Percentiles rank a stretch among this genome's conserved stretches.
These are phyloP conservation scores for Loriculus beryllinus DNA, from an alignment of 2,797 vertebrate genomes.

Conservation along the genomic window DNA sequence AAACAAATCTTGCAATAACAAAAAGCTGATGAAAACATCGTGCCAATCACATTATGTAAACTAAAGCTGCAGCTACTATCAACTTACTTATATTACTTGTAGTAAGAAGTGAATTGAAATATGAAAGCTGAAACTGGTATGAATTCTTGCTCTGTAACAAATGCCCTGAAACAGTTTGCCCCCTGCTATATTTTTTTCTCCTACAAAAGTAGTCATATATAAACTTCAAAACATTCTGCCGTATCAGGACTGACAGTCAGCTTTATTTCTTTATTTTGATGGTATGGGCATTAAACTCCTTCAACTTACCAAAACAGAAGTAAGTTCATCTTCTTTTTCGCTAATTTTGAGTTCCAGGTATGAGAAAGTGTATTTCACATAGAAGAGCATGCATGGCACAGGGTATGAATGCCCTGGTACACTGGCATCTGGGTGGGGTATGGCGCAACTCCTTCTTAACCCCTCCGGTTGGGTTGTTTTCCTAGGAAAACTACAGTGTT, in stretches of 20 bases:
- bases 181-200: neutral
- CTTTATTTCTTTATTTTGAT: neutral
- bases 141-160: neutral
- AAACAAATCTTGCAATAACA: neutral
- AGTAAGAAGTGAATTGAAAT: neutral
- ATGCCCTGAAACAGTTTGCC: neutral
- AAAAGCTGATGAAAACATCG: neutral
- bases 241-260: neutral
- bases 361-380: fast-evolving
- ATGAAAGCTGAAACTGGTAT: neutral
- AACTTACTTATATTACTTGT: neutral
- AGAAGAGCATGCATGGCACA: neutral
- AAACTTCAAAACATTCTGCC: neutral
- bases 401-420: neutral
- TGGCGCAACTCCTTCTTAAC: neutral
- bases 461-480: neutral
- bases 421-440: neutral
- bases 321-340: neutral
- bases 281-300: neutral
- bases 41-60: neutral
- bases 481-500: neutral
- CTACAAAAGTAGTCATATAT: neutral
- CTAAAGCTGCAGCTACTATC: neutral
- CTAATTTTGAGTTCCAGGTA: neutral
- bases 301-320: neutral